A percentile compares a stretch with the other conserved stretches of the same genome.
Evolutionary conservation across 2,888 invertebrate species (phyloP).

Genomic region (Nipponacmea schrenckii): DNA sequence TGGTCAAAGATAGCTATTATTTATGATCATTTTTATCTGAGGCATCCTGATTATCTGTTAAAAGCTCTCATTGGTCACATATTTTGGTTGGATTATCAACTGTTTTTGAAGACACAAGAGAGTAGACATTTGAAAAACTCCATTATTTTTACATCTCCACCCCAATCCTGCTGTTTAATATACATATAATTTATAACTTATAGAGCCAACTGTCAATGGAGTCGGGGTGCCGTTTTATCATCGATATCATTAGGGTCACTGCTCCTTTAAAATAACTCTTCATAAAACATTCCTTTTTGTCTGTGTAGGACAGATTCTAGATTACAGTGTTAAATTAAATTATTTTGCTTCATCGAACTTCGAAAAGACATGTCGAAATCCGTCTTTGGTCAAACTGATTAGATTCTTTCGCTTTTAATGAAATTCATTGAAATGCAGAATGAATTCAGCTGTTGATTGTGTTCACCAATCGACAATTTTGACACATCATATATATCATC

Average conservation of each 20-base stretch:
- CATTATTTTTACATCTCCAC: background rate
- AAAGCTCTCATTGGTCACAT: no score
- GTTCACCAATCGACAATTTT: background rate
- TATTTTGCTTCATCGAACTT: slow-evolving; percentile 1
- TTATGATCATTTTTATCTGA: no score
- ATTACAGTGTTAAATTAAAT: background rate
- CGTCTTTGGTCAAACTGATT: slow-evolving; percentile 1
- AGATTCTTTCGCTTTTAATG: slow-evolving; percentile 6
- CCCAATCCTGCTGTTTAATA: background rate
- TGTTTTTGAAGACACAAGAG: no score
- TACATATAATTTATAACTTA: slow-evolving; percentile 2
- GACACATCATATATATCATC: slow-evolving; percentile 5
- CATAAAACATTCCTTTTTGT: no score
- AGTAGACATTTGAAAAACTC: background rate
- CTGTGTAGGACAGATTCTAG: background rate
- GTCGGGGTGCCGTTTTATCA: no score
- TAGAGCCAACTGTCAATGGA: background rate
- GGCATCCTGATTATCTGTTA: no score
- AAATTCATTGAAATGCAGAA: slow-evolving; percentile 8
- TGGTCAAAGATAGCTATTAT: no score
- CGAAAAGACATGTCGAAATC: background rate
- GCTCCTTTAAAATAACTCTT: no score
- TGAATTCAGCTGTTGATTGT: background rate
- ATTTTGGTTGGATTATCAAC: no score
- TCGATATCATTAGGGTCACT: no score